A percentile compares a stretch with the other conserved stretches of the same genome.
phyloP scores from a whole-genome alignment of 2,888 invertebrate genomes.

The Mechanitis messenoides region DNA sequence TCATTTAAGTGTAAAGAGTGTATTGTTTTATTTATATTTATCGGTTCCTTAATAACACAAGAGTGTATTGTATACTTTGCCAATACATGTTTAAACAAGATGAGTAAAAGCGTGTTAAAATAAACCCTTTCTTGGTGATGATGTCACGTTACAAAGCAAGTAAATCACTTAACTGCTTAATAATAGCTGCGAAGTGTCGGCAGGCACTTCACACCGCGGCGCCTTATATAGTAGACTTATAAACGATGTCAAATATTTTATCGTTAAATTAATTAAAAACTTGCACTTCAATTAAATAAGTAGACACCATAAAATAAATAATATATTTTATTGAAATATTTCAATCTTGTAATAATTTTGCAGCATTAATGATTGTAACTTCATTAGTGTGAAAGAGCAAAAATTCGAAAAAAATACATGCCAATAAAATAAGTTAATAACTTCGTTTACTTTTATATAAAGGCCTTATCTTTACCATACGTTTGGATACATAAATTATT shows the following conservation, averaged over 20 bases:
- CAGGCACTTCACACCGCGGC: constrained; percentile 12
- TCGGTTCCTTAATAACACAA: no score
- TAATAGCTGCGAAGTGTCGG: constrained; percentile 24
- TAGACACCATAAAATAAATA: no score
- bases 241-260: neutral
- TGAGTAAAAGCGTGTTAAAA: constrained; percentile 25
- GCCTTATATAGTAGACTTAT: constrained; percentile 17
- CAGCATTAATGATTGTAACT: no score
- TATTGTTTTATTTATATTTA: no score
- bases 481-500: neutral
- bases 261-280: constrained; percentile 1
- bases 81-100: constrained; percentile 20
- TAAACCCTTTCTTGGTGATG: constrained; percentile 22
- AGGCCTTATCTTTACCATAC: neutral
- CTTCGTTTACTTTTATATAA: constrained; percentile 3
- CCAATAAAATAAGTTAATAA: constrained; percentile 1
- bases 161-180: constrained; percentile 29
- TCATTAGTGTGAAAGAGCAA: no score
- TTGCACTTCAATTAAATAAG: no score
- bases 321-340: no score
- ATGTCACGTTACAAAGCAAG: constrained; percentile 24
- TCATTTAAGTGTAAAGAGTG: no score
- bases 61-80: constrained; percentile 7
- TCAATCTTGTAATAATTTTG: no score
- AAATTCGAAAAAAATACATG: no score